These are phyloP conservation scores for Hycleus phaleratus DNA, from an alignment of 1,140 invertebrate species.

Conservation along the genomic window DNA sequence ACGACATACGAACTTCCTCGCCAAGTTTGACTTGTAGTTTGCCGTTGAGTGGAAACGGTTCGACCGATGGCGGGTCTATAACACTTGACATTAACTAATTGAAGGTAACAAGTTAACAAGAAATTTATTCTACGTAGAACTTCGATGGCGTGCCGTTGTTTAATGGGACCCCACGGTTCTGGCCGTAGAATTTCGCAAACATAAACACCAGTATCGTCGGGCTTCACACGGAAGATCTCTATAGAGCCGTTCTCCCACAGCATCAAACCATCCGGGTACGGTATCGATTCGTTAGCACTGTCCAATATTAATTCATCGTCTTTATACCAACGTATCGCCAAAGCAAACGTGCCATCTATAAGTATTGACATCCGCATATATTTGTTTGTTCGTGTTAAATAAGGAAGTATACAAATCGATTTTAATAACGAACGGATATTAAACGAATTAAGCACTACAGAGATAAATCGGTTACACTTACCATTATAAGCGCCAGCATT, in stretches of 20 bases:
- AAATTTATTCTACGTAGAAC: slow-evolving; percentile 58
- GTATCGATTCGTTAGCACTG: slow-evolving; percentile 45
- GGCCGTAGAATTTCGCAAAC: slow-evolving; percentile 58
- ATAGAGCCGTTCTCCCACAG: slow-evolving; percentile 64
- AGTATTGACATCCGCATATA: too few relatives aligned
- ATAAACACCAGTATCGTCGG: slow-evolving; percentile 63
- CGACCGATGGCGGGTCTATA: slow-evolving; percentile 58
- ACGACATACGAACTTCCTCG: slow-evolving; percentile 61
- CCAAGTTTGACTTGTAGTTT: slow-evolving; percentile 61
- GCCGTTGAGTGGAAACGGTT: slow-evolving; percentile 57
- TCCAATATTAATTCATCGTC: slow-evolving; percentile 54
- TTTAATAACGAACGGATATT: too few relatives aligned
- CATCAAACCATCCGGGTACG: slow-evolving; percentile 47
- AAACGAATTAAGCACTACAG: too few relatives aligned
- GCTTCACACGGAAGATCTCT: slow-evolving; percentile 52
- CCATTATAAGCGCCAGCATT: slow-evolving; percentile 46
- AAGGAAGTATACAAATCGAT: too few relatives aligned
- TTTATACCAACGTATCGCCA: slow-evolving; percentile 48
- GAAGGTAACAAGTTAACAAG: background rate
- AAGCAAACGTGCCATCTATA: slow-evolving; percentile 30
- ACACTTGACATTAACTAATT: slow-evolving; percentile 3
- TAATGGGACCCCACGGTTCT: slow-evolving; percentile 50
- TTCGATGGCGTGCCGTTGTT: slow-evolving; percentile 64
- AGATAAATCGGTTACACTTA: slow-evolving; percentile 8
- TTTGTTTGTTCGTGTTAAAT: too few relatives aligned